phyloP scores from a whole-genome alignment of 2,888 invertebrate species.

The Flexamia atlantica region DNA sequence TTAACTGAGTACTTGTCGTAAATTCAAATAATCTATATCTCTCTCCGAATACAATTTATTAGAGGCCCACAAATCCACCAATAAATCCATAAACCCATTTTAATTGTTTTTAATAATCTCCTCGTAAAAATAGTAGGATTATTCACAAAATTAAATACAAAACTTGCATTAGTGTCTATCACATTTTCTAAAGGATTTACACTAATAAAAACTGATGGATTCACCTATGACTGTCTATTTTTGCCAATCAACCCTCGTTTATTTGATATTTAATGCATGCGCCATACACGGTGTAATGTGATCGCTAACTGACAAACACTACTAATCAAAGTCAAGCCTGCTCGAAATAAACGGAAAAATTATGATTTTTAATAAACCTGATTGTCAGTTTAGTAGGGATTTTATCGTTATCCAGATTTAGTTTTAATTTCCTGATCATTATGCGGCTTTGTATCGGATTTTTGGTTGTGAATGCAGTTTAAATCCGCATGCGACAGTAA shows the following conservation, averaged over 20 bases:
- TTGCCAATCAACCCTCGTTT: constrained; percentile 11
- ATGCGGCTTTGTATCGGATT: constrained; percentile 3
- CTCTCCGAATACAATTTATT: too few relatives aligned
- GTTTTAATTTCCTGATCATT: constrained; percentile 30
- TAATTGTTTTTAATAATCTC: too few relatives aligned
- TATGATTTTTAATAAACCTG: constrained; percentile 31
- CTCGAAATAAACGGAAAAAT: not conserved
- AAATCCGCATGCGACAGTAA: not conserved
- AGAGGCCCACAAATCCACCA: too few relatives aligned
- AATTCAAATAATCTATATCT: too few relatives aligned
- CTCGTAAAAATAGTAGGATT: too few relatives aligned
- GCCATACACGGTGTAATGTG: not conserved
- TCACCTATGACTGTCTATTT: constrained; percentile 25
- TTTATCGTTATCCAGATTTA: not conserved
- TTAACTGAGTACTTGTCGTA: too few relatives aligned
- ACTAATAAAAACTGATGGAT: constrained; percentile 17
- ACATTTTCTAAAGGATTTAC: not conserved
- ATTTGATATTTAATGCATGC: constrained; percentile 40
- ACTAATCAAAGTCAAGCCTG: constrained; percentile 19
- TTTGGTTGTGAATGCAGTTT: not conserved
- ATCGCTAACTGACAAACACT: not conserved
- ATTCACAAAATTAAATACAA: not conserved
- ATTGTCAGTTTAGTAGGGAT: constrained; percentile 31
- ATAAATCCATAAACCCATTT: too few relatives aligned
- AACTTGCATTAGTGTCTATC: not conserved